These are phyloP conservation scores for Brachynemurus nebulosus DNA, from an alignment of 2,888 invertebrate species.

Conservation along the genomic window DNA sequence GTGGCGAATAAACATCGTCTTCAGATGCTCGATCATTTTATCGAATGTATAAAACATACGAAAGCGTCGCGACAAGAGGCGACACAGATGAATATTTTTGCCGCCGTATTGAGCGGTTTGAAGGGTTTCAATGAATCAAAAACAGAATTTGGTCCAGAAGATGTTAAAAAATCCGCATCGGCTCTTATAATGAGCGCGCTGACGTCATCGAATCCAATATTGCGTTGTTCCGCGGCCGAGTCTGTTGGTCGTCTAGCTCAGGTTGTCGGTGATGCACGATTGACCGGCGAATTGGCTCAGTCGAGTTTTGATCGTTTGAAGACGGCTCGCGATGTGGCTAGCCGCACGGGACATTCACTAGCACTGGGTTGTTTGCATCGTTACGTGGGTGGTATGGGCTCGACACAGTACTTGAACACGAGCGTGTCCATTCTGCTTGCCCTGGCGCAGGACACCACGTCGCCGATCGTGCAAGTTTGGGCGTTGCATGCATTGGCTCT, in stretches of 20 bases:
- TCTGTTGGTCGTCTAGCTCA: constrained; percentile 88
- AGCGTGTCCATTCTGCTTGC: constrained; percentile 91
- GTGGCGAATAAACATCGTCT: constrained; percentile 92
- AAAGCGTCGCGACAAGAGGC: constrained; percentile 90
- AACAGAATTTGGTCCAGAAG: constrained; percentile 72
- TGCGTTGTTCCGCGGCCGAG: constrained; percentile 91
- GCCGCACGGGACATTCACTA: constrained; percentile 74
- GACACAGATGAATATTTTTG: constrained; percentile 91
- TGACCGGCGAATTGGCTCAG: constrained; percentile 80
- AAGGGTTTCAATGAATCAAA: constrained; percentile 80
- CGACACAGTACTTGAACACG: constrained; percentile 85
- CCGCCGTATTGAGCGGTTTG: constrained; percentile 79
- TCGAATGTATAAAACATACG: constrained; percentile 85
- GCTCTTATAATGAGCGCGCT: constrained; percentile 67
- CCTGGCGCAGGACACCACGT: constrained; percentile 83
- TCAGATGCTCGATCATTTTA: constrained; percentile 95
- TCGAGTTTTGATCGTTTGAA: constrained; percentile 79
- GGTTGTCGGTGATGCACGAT: constrained; percentile 72
- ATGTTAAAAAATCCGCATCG: constrained; percentile 73
- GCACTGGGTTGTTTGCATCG: constrained; percentile 93
- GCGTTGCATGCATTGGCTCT: constrained; percentile 88
- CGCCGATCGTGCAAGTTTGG: constrained; percentile 96
- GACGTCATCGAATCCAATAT: constrained; percentile 57
- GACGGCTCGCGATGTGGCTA: constrained; percentile 74
- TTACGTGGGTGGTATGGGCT: constrained; percentile 91